Conservation (phyloP, 2,113 vertebrate genomes). For the Bufo bufo region DNA sequence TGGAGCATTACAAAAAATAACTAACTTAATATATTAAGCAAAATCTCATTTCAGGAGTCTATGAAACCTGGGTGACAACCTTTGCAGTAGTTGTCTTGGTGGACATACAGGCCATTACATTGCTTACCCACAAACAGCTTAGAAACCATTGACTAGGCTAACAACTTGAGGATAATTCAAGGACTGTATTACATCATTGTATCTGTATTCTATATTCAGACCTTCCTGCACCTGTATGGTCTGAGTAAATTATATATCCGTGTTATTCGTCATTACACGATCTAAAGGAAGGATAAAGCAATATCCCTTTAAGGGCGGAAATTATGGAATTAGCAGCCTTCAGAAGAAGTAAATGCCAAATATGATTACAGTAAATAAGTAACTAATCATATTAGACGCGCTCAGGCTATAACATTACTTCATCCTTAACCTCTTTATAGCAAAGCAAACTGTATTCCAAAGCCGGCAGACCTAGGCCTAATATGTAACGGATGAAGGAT, state of each 20-base stretch:
- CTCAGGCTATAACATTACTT: constrained; percentile 30
- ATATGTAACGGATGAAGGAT: constrained; percentile 45
- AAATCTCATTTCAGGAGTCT: background rate
- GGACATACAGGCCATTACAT: background rate
- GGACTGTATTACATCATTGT: background rate
- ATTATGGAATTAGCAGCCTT: constrained; percentile 31
- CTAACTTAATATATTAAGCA: background rate
- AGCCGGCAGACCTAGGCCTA: constrained; percentile 6
- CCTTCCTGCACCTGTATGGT: background rate
- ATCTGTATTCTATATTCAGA: background rate
- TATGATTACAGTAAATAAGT: constrained; percentile 47
- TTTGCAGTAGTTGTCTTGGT: background rate
- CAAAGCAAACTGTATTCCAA: background rate
- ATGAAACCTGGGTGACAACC: background rate
- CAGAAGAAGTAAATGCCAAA: constrained; percentile 34
- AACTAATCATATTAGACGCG: constrained; percentile 26
- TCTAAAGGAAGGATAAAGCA: constrained; percentile 4
- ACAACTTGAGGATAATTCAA: background rate
- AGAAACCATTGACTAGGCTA: background rate
- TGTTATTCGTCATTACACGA: constrained; percentile 23
- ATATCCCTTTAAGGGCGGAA: constrained; percentile 26
- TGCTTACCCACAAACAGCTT: background rate
- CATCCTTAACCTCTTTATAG: constrained; percentile 22
- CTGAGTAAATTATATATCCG: background rate
- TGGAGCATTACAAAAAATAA: background rate